Percentiles rank a stretch among this genome's conserved stretches.
phyloP scores from a whole-genome alignment of 37 sponge, comb jelly and placozoan species.

The Hormiphora californensis region DNA sequence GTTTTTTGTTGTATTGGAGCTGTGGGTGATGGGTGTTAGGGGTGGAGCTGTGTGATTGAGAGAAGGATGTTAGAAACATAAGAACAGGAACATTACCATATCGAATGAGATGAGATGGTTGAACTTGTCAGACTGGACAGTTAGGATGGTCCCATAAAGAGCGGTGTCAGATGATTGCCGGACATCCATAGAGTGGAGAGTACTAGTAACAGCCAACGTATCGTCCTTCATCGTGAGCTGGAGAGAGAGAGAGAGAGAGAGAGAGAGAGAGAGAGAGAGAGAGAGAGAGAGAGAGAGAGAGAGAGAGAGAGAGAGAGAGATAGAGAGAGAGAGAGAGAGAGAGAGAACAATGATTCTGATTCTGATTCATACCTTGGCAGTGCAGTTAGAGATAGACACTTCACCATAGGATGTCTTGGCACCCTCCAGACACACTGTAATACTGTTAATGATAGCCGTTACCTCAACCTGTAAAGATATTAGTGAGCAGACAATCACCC shows the following conservation, averaged over 20 bases:
- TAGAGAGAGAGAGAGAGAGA: no score
- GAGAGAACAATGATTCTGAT: neutral
- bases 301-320: no score
- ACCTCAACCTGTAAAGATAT: neutral
- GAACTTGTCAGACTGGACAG: neutral
- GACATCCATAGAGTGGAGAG: constrained; percentile 21
- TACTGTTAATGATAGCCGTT: constrained; percentile 15
- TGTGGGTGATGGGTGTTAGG: neutral
- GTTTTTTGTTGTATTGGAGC: constrained; percentile 23
- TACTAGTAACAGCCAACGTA: neutral
- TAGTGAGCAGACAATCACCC: neutral
- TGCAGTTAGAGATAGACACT: neutral
- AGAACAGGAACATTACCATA: neutral
- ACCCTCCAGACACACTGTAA: neutral
- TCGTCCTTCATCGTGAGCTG: neutral
- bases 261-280: no score
- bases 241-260: no score
- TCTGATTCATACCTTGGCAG: constrained; percentile 1
- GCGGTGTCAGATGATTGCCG: neutral
- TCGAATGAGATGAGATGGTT: constrained; percentile 27
- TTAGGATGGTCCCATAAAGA: neutral
- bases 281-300: no score
- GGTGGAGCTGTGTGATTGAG: neutral
- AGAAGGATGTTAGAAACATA: neutral
- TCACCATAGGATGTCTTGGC: neutral